These are phyloP conservation scores for Cyclophora punctaria DNA, from an alignment of 2,888 invertebrate species.

Conservation along the genomic window DNA sequence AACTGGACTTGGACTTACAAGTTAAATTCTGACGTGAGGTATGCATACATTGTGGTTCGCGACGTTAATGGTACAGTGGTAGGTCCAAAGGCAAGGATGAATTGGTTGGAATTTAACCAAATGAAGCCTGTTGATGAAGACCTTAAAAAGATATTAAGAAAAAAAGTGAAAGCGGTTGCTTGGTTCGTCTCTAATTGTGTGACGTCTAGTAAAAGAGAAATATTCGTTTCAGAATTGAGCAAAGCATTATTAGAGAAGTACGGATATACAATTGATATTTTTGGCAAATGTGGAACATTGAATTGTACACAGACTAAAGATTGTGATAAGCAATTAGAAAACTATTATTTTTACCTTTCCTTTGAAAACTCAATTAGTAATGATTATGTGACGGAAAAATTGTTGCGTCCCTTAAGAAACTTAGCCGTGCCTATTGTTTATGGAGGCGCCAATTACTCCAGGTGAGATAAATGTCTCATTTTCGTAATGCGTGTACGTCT, in stretches of 20 bases:
- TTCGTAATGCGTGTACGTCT: not conserved
- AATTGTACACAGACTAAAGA: slow-evolving; percentile 23
- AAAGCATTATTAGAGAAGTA: slow-evolving; percentile 14
- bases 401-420: slow-evolving; percentile 40
- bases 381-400: slow-evolving; percentile 48
- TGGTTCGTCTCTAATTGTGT: slow-evolving; percentile 37
- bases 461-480: slow-evolving; percentile 21
- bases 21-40: slow-evolving; percentile 41
- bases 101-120: slow-evolving; percentile 37
- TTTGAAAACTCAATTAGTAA: slow-evolving; percentile 51
- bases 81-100: slow-evolving; percentile 43
- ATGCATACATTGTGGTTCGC: slow-evolving; percentile 44
- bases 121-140: slow-evolving; percentile 35
- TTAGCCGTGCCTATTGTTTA: slow-evolving; percentile 81
- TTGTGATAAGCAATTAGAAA: slow-evolving; percentile 32
- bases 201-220: slow-evolving; percentile 19
- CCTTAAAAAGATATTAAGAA: slow-evolving; percentile 27
- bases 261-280: slow-evolving; percentile 20
- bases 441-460: slow-evolving; percentile 69
- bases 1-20: slow-evolving; percentile 56
- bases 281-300: slow-evolving; percentile 22
- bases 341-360: slow-evolving; percentile 47
- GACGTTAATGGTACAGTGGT: slow-evolving; percentile 33
- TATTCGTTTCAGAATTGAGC: slow-evolving; percentile 10
- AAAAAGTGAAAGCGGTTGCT: slow-evolving; percentile 29